Evolutionary conservation across 2,797 vertebrate species (phyloP).

Genomic region (Peromyscus aztecus): DNA sequence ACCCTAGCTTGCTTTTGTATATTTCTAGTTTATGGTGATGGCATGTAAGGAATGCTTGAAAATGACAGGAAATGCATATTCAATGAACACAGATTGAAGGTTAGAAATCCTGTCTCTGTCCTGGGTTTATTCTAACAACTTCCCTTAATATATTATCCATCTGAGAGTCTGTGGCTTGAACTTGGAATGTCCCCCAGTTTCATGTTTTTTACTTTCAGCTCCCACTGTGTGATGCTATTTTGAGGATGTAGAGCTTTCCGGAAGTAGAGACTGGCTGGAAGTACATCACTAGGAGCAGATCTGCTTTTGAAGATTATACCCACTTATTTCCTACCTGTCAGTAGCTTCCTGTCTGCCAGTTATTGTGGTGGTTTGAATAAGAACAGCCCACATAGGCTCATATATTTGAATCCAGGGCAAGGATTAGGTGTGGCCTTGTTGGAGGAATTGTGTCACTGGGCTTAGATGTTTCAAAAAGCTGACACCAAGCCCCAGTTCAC

Average conservation of each 20-base stretch:
- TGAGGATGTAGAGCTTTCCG: background rate
- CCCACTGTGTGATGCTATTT: background rate
- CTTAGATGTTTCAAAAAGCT: background rate
- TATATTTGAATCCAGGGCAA: background rate
- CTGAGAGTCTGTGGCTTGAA: background rate
- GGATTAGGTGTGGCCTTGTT: background rate
- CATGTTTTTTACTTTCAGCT: background rate
- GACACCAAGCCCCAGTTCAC: background rate
- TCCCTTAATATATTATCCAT: background rate
- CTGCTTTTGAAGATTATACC: background rate
- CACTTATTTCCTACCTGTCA: background rate
- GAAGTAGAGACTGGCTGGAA: background rate
- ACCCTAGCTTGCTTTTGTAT: background rate
- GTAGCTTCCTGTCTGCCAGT: background rate
- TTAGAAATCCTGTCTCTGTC: background rate
- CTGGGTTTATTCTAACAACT: background rate
- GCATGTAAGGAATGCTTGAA: background rate
- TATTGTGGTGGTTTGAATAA: background rate
- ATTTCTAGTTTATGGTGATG: background rate
- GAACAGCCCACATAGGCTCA: background rate
- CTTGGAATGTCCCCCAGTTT: background rate
- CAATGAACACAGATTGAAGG: background rate
- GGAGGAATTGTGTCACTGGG: background rate
- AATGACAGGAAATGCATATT: background rate
- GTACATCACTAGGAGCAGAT: background rate